phyloP scores from a whole-genome alignment of 2,888 invertebrate species.

The Scelioninae gen. 1 region DNA sequence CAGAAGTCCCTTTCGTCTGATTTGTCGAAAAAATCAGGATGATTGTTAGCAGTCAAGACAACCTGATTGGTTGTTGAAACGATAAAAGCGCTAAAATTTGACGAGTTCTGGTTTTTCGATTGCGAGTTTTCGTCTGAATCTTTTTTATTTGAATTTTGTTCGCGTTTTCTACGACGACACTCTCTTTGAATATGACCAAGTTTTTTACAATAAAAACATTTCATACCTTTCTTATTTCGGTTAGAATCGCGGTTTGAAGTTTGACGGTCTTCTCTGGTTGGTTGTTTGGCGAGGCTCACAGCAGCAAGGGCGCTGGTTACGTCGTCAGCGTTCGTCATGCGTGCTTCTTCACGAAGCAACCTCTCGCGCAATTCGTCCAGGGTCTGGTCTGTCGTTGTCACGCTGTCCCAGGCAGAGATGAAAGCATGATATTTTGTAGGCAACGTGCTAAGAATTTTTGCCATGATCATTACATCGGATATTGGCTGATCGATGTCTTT shows the following conservation, averaged over 20 bases:
- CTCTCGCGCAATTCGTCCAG: conserved; percentile 42
- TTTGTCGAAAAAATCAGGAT: conserved; percentile 12
- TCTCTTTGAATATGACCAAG: conserved; percentile 32
- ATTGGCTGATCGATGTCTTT: conserved; percentile 43
- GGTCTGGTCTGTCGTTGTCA: conserved; percentile 31
- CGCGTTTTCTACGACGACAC: conserved; percentile 9
- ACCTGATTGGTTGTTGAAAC: conserved; percentile 6
- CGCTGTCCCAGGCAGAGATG: conserved; percentile 56
- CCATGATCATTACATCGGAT: conserved; percentile 56
- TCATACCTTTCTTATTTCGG: conserved; percentile 17
- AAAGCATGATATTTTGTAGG: conserved; percentile 44
- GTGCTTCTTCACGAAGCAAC: conserved; percentile 52
- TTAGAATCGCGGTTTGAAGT: background rate
- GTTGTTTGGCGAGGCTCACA: conserved; percentile 13
- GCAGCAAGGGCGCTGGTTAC: conserved; percentile 16
- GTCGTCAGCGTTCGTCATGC: conserved; percentile 34
- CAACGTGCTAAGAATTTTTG: conserved; percentile 53
- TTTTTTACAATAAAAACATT: conserved; percentile 44
- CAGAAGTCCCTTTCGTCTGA: conserved; percentile 31
- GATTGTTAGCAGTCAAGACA: background rate
- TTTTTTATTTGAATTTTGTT: background rate
- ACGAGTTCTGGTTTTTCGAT: no score
- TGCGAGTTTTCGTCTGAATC: no score
- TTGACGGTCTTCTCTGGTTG: background rate
- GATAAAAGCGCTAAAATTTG: conserved; percentile 23